These are phyloP conservation scores for Linepithema humile DNA, from an alignment of 1,140 invertebrate genomes.

Conservation along the genomic window DNA sequence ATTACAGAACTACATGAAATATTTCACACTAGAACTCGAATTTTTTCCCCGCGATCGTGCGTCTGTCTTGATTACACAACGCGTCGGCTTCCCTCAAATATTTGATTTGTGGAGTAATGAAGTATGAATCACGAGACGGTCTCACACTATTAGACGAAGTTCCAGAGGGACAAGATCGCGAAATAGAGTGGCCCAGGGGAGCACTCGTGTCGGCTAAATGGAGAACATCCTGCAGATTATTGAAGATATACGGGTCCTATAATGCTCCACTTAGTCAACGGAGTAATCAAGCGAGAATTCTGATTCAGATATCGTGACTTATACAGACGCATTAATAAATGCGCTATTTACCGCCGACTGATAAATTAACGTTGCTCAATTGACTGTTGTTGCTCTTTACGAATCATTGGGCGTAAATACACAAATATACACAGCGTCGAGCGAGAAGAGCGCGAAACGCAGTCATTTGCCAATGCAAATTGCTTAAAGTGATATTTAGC, in stretches of 20 bases:
- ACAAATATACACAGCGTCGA: background rate
- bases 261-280: conserved; percentile 52
- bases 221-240: conserved; percentile 72
- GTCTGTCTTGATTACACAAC: too few species aligned
- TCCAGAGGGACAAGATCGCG: conserved; percentile 57
- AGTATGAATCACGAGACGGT: conserved; percentile 54
- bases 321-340: conserved; percentile 54
- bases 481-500: background rate
- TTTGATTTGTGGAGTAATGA: conserved; percentile 32
- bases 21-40: too few species aligned
- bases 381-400: background rate
- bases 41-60: too few species aligned
- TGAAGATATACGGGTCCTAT: conserved; percentile 65
- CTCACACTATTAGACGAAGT: conserved; percentile 56
- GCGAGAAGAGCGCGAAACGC: background rate
- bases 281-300: conserved; percentile 68
- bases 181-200: conserved; percentile 69
- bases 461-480: background rate
- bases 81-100: conserved; percentile 24
- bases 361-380: conserved; percentile 62
- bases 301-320: conserved; percentile 63
- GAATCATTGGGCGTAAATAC: background rate
- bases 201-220: conserved; percentile 64
- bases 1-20: too few species aligned
- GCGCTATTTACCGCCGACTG: background rate